A percentile compares a stretch with the other conserved stretches of the same genome.
phyloP scores from a whole-genome alignment of 2,113 vertebrate genomes.

The Parotia lawesii region DNA sequence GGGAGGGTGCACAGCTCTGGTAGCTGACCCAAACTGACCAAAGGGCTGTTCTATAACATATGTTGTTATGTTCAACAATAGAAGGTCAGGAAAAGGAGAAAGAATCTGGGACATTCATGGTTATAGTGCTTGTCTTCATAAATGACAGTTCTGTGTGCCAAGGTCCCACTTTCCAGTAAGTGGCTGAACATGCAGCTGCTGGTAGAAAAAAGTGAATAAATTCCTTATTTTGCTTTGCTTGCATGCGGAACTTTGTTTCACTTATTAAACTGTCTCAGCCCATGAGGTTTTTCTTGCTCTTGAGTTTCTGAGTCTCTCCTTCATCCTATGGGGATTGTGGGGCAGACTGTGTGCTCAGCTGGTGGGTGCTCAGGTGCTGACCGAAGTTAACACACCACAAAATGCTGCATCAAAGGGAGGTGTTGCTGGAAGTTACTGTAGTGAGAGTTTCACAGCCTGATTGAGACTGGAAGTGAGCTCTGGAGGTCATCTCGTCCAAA shows the following conservation, averaged over 20 bases:
- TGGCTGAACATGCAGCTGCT: neutral
- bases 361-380: neutral
- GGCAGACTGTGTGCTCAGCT: neutral
- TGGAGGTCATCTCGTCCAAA: neutral
- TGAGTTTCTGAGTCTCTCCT: neutral
- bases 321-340: neutral
- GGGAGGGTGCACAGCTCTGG: neutral
- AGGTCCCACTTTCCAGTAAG: neutral
- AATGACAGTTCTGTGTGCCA: neutral
- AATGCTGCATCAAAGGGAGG: neutral
- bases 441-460: neutral
- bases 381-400: neutral
- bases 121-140: neutral
- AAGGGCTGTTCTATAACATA: neutral
- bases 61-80: neutral
- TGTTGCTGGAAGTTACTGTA: neutral
- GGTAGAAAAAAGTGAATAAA: neutral
- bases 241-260: neutral
- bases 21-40: neutral
- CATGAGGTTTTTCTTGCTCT: neutral
- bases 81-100: neutral
- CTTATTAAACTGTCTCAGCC: neutral
- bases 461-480: neutral
- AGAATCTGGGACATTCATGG: neutral
- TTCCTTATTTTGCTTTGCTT: neutral